Evolutionary conservation across 2,888 invertebrate species (phyloP), one percentile per base, ranked within the genome.

Genomic region (Galerucella pusilla): DNA sequence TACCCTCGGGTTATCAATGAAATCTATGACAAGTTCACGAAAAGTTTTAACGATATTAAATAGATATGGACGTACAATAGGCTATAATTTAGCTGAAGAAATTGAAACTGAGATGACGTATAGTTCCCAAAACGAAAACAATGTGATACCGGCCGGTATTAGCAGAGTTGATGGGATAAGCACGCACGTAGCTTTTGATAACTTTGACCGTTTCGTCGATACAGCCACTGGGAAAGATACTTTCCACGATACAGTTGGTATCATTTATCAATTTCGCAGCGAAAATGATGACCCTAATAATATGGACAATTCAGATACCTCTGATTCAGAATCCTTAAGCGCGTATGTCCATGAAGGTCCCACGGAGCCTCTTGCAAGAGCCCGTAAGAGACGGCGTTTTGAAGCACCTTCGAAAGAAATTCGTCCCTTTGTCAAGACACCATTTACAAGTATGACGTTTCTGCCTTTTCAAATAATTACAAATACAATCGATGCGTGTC

Each of bases 21-120:
- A 83, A 64, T 81, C 81, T 14, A 49, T 83, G 35, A 83, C 82
- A 45, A 82, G 75, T 72, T 78, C 77, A 28, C 49, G 81, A 73
- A 78, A 83, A 80, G 80, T 80, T 2, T n/a, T 81, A 0, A 79
- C 80, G 11, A 82, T 84, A 65, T 66, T 83, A 9, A 84, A 83
- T 75, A 83, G 77, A 69, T 82, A 80, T 73, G 83, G 83, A 1
- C 83, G 84, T 78, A 80, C 80, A n/a, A 76, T 83, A 59, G 78
- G 81, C 28, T 84, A 84, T 76, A 80, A 78, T 79, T 72, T 82
- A 68, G 80, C 79, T 63, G 83, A 85, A 81, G 84, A 85, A 81
- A 61, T 85, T 14, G 9, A 82, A 82, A 81, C 81, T 9, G 80
- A 81, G 65, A 74, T 79, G 73, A 80, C 80, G n/a, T 79, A 78